Conservation (phyloP, 2,797 vertebrate genomes). For the Tokudaia muenninki region DNA sequence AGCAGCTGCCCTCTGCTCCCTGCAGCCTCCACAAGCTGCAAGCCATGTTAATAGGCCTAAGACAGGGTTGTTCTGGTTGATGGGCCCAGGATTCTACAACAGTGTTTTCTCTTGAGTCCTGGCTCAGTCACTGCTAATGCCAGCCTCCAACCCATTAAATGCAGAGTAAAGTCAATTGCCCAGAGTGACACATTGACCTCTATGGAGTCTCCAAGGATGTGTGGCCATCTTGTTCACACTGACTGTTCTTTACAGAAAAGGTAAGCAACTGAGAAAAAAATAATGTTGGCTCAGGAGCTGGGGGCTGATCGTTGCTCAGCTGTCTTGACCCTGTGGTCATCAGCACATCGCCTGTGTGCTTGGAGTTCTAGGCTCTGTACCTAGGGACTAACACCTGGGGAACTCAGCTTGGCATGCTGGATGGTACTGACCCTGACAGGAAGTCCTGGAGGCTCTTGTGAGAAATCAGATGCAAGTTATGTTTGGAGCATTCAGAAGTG, state of each 20-base stretch:
- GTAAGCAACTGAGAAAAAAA: not conserved
- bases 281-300: not conserved
- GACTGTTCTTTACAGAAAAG: not conserved
- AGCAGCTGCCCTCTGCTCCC: too few species aligned
- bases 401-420: not conserved
- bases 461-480: not conserved
- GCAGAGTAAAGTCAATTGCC: not conserved
- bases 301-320: not conserved
- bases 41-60: not conserved
- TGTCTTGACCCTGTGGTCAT: not conserved
- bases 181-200: fast-evolving
- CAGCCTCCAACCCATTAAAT: not conserved
- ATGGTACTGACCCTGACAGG: fast-evolving
- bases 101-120: not conserved
- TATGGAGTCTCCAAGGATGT: not conserved
- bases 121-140: not conserved
- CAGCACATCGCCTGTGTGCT: not conserved
- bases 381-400: not conserved
- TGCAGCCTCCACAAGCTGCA: not conserved
- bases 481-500: not conserved
- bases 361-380: not conserved
- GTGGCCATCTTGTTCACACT: not conserved
- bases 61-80: not conserved
- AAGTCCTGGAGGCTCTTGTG: not conserved
- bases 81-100: not conserved